Evolutionary conservation across 2,888 invertebrate species (phyloP).

Genomic region (Erebia palarica): DNA sequence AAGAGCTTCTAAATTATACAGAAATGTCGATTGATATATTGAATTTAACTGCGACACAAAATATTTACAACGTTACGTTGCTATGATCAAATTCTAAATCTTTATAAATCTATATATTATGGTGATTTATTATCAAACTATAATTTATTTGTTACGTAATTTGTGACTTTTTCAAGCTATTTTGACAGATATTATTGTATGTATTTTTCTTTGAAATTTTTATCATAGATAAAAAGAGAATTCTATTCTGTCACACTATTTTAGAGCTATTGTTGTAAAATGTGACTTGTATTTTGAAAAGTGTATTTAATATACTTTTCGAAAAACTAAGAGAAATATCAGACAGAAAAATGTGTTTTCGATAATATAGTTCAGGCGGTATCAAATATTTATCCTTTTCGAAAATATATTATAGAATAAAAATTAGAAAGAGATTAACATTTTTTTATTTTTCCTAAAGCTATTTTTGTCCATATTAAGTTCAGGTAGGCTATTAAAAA

Average conservation of each 20-base stretch:
- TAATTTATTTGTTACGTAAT: neutral
- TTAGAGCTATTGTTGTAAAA: neutral
- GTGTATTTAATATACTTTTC: too few relatives aligned
- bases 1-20: too few relatives aligned
- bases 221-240: neutral
- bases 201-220: neutral
- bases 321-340: too few relatives aligned
- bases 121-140: conserved; percentile 6
- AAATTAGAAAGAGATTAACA: neutral
- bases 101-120: neutral
- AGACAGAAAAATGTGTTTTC: neutral
- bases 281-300: too few relatives aligned
- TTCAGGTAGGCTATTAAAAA: conserved; percentile 23
- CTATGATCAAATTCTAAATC: neutral
- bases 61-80: neutral
- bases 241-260: neutral
- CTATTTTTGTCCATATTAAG: conserved; percentile 14
- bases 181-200: neutral
- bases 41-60: conserved; percentile 5
- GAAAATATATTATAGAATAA: too few relatives aligned
- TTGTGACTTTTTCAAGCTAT: neutral
- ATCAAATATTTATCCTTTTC: neutral
- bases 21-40: neutral
- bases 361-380: neutral
- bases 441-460: conserved; percentile 1